Conservation (phyloP, 2,113 vertebrate species). For the Poicephalus meyeri region DNA sequence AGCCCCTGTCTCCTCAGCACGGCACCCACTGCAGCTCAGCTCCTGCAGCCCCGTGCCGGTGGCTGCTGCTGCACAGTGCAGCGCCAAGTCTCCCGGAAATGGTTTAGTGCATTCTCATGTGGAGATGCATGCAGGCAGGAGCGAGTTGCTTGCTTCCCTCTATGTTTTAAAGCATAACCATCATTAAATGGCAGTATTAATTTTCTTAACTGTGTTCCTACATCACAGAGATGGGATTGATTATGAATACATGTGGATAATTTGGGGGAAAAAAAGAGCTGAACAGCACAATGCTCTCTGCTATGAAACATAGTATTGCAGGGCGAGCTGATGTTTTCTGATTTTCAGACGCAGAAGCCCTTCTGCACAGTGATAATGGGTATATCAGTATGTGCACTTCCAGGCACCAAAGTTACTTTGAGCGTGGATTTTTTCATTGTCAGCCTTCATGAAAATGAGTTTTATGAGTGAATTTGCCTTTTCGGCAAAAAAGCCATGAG, state of each 20-base stretch:
- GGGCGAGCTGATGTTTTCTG: not conserved
- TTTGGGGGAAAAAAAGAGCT: not conserved
- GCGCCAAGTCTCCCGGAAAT: not conserved
- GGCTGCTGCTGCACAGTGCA: not conserved
- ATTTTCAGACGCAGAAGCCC: not conserved
- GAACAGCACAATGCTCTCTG: not conserved
- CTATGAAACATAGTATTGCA: not conserved
- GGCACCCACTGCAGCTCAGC: not conserved
- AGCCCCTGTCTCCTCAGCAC: not conserved
- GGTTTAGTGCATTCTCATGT: not conserved
- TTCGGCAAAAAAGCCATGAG: not conserved
- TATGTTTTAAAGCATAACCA: not conserved
- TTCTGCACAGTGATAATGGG: not conserved
- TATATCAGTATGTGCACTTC: not conserved
- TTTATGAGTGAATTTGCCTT: constrained; percentile 22
- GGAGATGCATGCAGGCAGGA: not conserved
- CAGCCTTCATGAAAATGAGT: constrained; percentile 14
- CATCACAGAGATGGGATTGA: not conserved
- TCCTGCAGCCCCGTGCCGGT: not conserved
- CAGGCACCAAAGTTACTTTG: constrained; percentile 10
- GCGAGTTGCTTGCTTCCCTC: not conserved
- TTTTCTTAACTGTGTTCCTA: not conserved
- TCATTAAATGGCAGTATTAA: not conserved
- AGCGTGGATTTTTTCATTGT: not conserved
- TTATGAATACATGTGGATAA: not conserved